phyloP scores from a whole-genome alignment of 2,113 vertebrate genomes.

The Clinocottus analis region DNA sequence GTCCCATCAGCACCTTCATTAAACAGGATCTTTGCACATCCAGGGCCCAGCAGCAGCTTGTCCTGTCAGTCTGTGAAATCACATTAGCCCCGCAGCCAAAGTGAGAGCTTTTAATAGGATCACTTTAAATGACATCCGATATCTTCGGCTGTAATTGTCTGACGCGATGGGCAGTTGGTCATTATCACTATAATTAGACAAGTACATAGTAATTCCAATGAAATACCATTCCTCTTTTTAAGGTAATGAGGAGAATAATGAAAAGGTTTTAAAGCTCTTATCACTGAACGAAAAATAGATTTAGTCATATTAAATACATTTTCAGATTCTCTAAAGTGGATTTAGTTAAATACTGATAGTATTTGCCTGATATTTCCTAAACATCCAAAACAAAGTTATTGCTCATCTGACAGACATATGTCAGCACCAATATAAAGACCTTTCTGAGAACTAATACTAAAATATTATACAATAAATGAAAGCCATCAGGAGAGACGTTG shows the following conservation, averaged over 20 bases:
- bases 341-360: background rate
- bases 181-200: background rate
- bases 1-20: background rate
- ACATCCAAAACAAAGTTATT: no score
- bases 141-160: background rate
- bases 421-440: no score
- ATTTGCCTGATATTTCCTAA: background rate
- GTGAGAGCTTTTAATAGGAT: background rate
- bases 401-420: no score
- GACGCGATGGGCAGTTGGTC: background rate
- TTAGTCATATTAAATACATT: background rate
- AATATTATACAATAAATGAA: no score
- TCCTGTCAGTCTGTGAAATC: background rate
- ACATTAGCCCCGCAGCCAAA: background rate
- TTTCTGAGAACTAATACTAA: no score
- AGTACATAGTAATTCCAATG: background rate
- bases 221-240: background rate
- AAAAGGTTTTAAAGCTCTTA: background rate
- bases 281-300: background rate
- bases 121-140: background rate
- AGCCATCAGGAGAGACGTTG: no score
- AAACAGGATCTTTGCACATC: background rate
- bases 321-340: background rate
- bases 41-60: background rate
- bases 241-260: background rate